These are phyloP conservation scores for Harpalus rufipes DNA, from an alignment of 2,888 invertebrate genomes.

Conservation along the genomic window DNA sequence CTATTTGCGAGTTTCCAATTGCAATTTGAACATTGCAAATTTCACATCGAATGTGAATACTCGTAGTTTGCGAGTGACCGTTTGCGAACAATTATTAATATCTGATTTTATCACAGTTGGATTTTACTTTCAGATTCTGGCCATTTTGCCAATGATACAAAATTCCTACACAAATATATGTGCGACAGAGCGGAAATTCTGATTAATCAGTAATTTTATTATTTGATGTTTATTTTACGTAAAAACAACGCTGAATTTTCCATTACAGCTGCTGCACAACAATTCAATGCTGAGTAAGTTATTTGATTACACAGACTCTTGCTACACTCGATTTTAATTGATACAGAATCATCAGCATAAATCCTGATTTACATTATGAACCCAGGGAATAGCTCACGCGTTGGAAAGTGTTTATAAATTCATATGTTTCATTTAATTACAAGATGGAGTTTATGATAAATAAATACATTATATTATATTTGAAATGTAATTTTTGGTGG, in stretches of 20 bases:
- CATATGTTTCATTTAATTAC: no score
- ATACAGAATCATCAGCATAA: slow-evolving; percentile 35
- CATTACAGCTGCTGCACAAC: slow-evolving; percentile 43
- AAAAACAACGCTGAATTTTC: slow-evolving; percentile 44
- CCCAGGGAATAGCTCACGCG: not conserved
- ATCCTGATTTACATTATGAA: not conserved
- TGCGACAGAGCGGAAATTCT: slow-evolving; percentile 13
- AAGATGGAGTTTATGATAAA: no score
- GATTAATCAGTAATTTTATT: slow-evolving; percentile 63
- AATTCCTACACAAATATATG: slow-evolving; percentile 20
- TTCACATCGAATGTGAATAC: no score
- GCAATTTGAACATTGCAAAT: no score
- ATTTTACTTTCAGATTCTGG: not conserved
- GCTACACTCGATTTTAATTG: slow-evolving; percentile 30
- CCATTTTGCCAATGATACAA: slow-evolving; percentile 8
- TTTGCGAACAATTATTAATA: not conserved
- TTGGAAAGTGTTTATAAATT: no score
- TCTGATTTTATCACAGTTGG: not conserved
- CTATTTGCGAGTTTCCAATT: no score
- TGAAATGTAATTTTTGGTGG: no score
- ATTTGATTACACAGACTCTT: slow-evolving; percentile 26
- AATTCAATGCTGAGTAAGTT: slow-evolving; percentile 36
- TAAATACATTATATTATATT: no score
- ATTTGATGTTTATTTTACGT: slow-evolving; percentile 62
- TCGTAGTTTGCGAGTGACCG: no score